phyloP scores from a whole-genome alignment of 1,140 invertebrate genomes.

The Bombus polaris region DNA sequence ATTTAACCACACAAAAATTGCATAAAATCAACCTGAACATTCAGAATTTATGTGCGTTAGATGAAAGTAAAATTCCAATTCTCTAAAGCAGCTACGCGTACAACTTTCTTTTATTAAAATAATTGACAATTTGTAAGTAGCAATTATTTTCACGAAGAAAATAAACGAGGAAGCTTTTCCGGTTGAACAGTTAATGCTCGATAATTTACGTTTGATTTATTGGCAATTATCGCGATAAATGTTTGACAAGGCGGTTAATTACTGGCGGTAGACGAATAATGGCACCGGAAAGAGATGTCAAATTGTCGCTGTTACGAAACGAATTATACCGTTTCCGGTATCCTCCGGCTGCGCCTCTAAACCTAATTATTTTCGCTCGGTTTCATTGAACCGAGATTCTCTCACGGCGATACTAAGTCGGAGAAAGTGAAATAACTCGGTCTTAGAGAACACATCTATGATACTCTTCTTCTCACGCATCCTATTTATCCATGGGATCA shows the following conservation, averaged over 20 bases:
- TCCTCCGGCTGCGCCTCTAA: slow-evolving; percentile 15
- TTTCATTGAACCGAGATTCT: slow-evolving; percentile 43
- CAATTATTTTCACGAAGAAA: too few species aligned
- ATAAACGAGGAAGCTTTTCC: not conserved
- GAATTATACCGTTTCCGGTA: slow-evolving; percentile 14
- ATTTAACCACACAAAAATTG: too few species aligned
- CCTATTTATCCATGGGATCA: not conserved
- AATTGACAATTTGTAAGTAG: too few species aligned
- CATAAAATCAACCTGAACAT: too few species aligned
- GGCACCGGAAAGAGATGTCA: not conserved
- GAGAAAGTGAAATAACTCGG: slow-evolving; percentile 55
- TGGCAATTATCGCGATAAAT: not conserved
- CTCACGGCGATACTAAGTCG: slow-evolving; percentile 44
- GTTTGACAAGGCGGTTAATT: not conserved
- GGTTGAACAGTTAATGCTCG: not conserved
- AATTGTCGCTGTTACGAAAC: slow-evolving; percentile 21
- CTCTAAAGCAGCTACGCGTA: too few species aligned
- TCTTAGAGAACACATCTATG: not conserved
- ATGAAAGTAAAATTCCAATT: too few species aligned
- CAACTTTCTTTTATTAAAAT: too few species aligned
- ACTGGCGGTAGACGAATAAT: not conserved
- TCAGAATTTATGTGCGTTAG: too few species aligned
- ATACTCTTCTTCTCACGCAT: slow-evolving; percentile 19
- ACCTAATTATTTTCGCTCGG: slow-evolving; percentile 56
- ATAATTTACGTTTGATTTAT: not conserved